phyloP scores from a whole-genome alignment of 2,113 vertebrate species.

The Smithornis capensis region DNA sequence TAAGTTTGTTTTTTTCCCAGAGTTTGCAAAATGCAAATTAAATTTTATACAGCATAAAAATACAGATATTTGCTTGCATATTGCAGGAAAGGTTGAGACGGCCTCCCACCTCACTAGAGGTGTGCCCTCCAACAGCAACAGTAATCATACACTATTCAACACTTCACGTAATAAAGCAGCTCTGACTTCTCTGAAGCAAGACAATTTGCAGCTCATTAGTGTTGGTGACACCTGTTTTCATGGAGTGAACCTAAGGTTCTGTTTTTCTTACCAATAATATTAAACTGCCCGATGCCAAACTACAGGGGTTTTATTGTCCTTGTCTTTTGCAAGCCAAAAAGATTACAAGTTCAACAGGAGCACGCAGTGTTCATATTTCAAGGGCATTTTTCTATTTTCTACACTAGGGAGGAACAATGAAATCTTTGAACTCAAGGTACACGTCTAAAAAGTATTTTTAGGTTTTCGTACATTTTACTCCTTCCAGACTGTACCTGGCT shows the following conservation, averaged over 20 bases:
- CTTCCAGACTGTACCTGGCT: neutral
- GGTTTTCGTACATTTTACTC: neutral
- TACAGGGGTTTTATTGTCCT: neutral
- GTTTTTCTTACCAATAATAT: neutral
- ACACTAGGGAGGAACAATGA: neutral
- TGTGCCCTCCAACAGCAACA: neutral
- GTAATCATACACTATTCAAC: neutral
- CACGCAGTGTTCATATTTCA: neutral
- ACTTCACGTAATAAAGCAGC: neutral
- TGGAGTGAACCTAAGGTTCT: neutral
- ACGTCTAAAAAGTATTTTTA: neutral
- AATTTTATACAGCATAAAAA: neutral
- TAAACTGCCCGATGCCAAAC: neutral
- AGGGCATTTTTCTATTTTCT: neutral
- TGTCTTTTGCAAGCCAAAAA: neutral
- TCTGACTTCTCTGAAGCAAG: neutral
- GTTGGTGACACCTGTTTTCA: neutral
- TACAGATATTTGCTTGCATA: neutral
- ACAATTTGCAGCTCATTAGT: neutral
- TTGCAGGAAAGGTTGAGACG: neutral
- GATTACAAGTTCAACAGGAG: neutral
- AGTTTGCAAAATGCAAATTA: neutral
- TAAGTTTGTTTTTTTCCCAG: neutral
- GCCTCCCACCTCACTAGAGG: neutral
- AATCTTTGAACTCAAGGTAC: neutral